Evolutionary conservation across 2,888 invertebrate genomes (phyloP).

Genomic region (Cataglyphis altisquamis): DNA sequence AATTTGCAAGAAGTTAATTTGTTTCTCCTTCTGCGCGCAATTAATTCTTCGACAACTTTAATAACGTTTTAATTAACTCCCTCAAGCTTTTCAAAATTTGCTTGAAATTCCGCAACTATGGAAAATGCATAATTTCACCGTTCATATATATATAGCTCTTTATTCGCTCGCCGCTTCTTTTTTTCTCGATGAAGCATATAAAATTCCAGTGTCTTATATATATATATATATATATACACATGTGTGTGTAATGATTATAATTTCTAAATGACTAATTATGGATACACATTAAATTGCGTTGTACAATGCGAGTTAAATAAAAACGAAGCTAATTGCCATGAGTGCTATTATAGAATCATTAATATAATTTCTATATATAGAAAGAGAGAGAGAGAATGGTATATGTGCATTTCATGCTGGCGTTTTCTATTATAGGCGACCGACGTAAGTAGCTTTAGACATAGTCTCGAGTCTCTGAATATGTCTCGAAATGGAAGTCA

Average conservation of each 20-base stretch:
- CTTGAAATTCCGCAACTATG: neutral
- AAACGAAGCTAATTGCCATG: slow-evolving; percentile 27
- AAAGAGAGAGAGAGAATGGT: neutral
- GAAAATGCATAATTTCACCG: neutral
- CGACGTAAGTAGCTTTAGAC: neutral
- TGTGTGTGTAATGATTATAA: slow-evolving; percentile 1
- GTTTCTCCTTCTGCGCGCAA: neutral
- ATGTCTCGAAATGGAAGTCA: slow-evolving; percentile 18
- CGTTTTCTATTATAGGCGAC: neutral
- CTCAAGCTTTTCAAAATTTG: neutral
- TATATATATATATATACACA: neutral
- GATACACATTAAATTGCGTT: neutral
- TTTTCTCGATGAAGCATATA: neutral
- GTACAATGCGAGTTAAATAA: neutral
- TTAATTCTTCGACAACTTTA: slow-evolving; percentile 13
- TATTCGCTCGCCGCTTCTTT: neutral
- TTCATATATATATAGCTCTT: neutral
- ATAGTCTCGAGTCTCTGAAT: neutral
- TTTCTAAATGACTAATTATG: slow-evolving; percentile 59
- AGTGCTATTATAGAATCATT: neutral
- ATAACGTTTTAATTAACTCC: slow-evolving; percentile 32
- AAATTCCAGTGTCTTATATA: neutral
- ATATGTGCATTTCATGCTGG: neutral
- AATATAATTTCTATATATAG: neutral
- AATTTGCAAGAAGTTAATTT: slow-evolving; percentile 20